These are phyloP conservation scores for Hydractinia symbiolongicarpus DNA, from an alignment of 30 jellyfish, hydroid and myxozoan genomes.

Conservation along the genomic window DNA sequence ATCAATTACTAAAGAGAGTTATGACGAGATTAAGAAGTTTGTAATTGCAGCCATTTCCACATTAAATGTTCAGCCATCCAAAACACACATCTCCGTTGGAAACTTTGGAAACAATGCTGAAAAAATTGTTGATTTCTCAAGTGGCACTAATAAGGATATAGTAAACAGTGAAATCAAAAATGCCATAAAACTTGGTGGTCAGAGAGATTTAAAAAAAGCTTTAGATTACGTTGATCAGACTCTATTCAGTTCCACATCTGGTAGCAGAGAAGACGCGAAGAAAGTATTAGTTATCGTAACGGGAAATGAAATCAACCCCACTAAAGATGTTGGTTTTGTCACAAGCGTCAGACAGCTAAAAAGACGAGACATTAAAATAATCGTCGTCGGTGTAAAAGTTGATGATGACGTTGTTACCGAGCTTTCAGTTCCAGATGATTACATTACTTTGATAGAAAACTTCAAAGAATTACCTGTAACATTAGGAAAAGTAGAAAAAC, in stretches of 20 bases:
- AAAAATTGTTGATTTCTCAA: slow-evolving; percentile 27
- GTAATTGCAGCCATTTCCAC: background rate
- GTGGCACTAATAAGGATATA: background rate
- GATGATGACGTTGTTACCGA: slow-evolving; percentile 19
- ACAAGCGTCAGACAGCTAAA: slow-evolving; percentile 32
- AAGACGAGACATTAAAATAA: slow-evolving; percentile 37
- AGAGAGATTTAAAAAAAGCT: slow-evolving; percentile 51
- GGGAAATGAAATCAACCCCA: slow-evolving; percentile 47
- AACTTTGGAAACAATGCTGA: slow-evolving; percentile 43
- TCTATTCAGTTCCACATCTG: slow-evolving; percentile 15
- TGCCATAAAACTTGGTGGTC: slow-evolving; percentile 48
- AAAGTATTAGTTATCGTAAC: slow-evolving; percentile 44
- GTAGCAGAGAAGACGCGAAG: slow-evolving; percentile 25
- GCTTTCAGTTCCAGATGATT: background rate
- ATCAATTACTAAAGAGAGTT: background rate
- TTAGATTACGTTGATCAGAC: slow-evolving; percentile 23
- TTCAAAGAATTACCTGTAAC: background rate
- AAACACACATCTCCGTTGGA: slow-evolving; percentile 51
- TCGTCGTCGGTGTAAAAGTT: slow-evolving; percentile 46
- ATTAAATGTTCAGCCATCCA: background rate
- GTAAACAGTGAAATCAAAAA: background rate
- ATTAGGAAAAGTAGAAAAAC: background rate
- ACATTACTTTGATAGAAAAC: background rate
- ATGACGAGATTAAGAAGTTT: background rate
- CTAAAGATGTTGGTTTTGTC: slow-evolving; percentile 35